Percentiles rank a stretch among this genome's conserved stretches.
These are phyloP conservation scores for Scaptomyza polygonia DNA, from an alignment of 2,888 invertebrate genomes.

Conservation along the genomic window DNA sequence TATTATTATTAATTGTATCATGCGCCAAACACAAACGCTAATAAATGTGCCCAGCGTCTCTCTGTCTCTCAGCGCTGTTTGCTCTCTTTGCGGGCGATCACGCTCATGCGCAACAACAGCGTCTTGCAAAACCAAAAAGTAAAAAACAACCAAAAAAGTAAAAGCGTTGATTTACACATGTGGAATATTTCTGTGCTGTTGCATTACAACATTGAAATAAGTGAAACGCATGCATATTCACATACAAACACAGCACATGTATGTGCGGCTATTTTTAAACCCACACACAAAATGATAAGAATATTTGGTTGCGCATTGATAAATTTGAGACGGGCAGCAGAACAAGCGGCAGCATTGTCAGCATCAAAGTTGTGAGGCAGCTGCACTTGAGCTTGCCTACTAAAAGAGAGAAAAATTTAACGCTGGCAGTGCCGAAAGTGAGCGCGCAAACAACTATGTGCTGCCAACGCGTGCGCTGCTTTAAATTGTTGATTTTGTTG, in stretches of 20 bases:
- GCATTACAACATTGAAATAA: slow-evolving; percentile 19
- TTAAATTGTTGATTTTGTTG: slow-evolving; percentile 11
- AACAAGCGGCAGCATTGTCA: slow-evolving; percentile 43
- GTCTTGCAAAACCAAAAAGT: slow-evolving; percentile 43
- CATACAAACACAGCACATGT: slow-evolving; percentile 32
- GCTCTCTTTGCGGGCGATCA: slow-evolving; percentile 29
- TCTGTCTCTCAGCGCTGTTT: slow-evolving; percentile 6
- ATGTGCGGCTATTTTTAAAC: slow-evolving; percentile 64
- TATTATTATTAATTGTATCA: no score
- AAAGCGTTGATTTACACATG: slow-evolving; percentile 32
- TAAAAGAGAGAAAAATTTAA: slow-evolving; percentile 27
- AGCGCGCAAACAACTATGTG: slow-evolving; percentile 33
- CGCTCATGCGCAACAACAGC: slow-evolving; percentile 65
- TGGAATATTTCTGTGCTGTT: slow-evolving; percentile 12
- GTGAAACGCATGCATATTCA: slow-evolving; percentile 17
- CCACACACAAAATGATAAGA: slow-evolving; percentile 60
- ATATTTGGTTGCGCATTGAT: slow-evolving; percentile 48
- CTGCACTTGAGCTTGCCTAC: slow-evolving; percentile 20
- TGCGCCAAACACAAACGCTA: slow-evolving; percentile 9
- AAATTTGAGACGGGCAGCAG: slow-evolving; percentile 40
- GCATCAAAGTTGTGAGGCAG: slow-evolving; percentile 38
- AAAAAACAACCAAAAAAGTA: slow-evolving; percentile 30
- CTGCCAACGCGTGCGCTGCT: slow-evolving; percentile 44
- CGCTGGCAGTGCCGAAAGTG: slow-evolving; percentile 43
- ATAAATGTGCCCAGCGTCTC: slow-evolving; percentile 10